Percentiles rank a stretch among this genome's conserved stretches.
These are phyloP conservation scores for Teleopsis dalmanni DNA, from an alignment of 1,140 invertebrate species.

Conservation along the genomic window DNA sequence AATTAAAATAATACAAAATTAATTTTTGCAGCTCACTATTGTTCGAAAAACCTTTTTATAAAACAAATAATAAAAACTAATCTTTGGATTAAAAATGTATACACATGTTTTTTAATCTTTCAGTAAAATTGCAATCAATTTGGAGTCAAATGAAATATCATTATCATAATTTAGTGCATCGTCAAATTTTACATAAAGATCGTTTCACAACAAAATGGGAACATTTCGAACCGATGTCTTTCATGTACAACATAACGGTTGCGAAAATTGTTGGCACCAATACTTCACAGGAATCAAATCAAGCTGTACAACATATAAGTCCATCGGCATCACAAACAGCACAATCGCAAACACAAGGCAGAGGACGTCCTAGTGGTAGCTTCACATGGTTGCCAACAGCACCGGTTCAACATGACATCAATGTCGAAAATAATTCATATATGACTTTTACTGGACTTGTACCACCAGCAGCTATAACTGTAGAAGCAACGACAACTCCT, in stretches of 20 bases:
- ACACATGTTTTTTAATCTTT: background rate
- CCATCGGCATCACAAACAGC: background rate
- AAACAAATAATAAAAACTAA: no score
- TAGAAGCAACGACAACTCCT: constrained; percentile 29
- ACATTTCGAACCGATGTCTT: constrained; percentile 40
- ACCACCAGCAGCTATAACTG: constrained; percentile 31
- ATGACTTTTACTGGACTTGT: constrained; percentile 36
- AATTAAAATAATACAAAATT: no score
- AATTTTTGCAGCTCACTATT: no score
- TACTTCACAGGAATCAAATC: constrained; percentile 5
- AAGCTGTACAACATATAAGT: constrained; percentile 2
- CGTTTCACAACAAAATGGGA: constrained; percentile 42
- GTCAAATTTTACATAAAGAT: constrained; percentile 40
- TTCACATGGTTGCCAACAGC: constrained; percentile 31
- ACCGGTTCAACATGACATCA: constrained; percentile 13
- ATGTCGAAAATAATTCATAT: constrained; percentile 18
- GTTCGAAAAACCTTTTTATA: no score
- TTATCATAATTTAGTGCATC: constrained; percentile 38
- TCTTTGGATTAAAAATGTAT: background rate
- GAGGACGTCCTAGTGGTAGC: constrained; percentile 36
- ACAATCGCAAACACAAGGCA: constrained; percentile 21
- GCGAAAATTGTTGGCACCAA: constrained; percentile 35
- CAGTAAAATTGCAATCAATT: constrained; percentile 38
- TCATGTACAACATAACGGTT: constrained; percentile 42
- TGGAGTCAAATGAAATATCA: constrained; percentile 43